Percentiles rank a stretch among this genome's conserved stretches.
Conservation (phyloP, 2,888 invertebrate genomes). For the Isotomurus palustris region DNA sequence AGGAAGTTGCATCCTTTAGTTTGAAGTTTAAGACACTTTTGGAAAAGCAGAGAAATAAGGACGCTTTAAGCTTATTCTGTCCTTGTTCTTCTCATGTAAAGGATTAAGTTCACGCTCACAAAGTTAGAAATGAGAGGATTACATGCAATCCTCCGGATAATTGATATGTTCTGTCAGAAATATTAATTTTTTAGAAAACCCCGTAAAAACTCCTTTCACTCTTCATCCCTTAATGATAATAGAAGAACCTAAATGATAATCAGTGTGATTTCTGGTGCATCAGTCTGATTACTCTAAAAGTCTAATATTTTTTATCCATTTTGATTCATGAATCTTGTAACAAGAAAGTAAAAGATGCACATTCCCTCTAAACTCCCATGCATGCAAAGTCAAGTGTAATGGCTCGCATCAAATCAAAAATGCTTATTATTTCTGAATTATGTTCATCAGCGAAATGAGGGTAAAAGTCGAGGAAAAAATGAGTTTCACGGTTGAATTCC, state of each 20-base stretch:
- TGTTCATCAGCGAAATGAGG: constrained; percentile 6
- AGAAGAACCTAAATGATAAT: too few species aligned
- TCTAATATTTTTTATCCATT: too few species aligned
- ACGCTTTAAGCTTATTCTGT: background rate
- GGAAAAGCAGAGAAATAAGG: background rate
- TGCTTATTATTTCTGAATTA: background rate
- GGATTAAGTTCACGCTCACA: background rate
- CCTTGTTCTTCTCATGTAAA: too few species aligned
- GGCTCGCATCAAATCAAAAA: constrained; percentile 1
- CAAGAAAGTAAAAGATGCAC: too few species aligned
- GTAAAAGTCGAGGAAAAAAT: constrained; percentile 10
- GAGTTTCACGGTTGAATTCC: background rate
- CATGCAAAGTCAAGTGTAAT: too few species aligned
- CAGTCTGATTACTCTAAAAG: too few species aligned
- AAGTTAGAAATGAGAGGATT: constrained; percentile 5
- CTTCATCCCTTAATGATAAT: too few species aligned
- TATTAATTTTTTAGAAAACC: constrained; percentile 4
- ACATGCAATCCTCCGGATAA: constrained; percentile 10
- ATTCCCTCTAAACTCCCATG: too few species aligned
- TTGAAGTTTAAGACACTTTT: background rate
- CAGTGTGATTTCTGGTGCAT: too few species aligned
- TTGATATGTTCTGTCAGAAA: constrained; percentile 12
- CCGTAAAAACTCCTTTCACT: too few species aligned
- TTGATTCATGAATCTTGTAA: too few species aligned
- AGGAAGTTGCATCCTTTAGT: background rate